These are phyloP conservation scores for Tringa solitaria DNA, from an alignment of 2,113 vertebrate species.

Conservation along the genomic window DNA sequence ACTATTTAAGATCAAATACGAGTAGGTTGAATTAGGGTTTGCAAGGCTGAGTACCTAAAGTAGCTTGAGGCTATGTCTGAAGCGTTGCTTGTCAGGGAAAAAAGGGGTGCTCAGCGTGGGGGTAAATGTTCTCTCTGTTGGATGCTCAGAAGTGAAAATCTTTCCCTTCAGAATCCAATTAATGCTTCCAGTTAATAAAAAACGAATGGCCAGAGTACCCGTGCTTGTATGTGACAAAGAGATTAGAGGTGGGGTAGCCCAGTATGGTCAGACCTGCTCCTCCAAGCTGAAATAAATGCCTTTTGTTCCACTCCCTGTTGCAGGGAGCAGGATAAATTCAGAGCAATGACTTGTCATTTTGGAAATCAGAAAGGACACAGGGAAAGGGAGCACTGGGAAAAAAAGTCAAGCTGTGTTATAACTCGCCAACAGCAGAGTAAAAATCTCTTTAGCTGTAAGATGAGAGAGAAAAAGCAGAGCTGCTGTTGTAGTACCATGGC, in stretches of 20 bases:
- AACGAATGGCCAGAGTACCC: neutral
- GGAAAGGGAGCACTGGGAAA: neutral
- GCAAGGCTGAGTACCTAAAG: neutral
- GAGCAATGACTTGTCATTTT: neutral
- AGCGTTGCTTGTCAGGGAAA: neutral
- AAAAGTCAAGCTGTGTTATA: neutral
- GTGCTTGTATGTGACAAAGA: neutral
- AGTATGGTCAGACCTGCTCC: neutral
- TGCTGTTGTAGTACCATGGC: neutral
- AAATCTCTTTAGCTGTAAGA: neutral
- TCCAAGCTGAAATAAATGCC: neutral
- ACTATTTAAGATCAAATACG: neutral
- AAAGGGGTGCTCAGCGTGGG: neutral
- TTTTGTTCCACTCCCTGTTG: neutral
- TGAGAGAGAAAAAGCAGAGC: neutral
- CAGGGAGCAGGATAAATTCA: neutral
- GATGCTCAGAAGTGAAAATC: neutral
- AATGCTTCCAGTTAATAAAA: conserved; percentile 23
- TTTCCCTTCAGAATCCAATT: neutral
- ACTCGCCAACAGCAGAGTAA: neutral
- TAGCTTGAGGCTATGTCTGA: neutral
- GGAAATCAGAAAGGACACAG: neutral
- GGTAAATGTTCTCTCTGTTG: conserved; percentile 36
- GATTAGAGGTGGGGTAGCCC: neutral
- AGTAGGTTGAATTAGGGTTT: neutral